These are phyloP conservation scores for Spilarctia lutea DNA, from an alignment of 2,888 invertebrate genomes.

Conservation along the genomic window DNA sequence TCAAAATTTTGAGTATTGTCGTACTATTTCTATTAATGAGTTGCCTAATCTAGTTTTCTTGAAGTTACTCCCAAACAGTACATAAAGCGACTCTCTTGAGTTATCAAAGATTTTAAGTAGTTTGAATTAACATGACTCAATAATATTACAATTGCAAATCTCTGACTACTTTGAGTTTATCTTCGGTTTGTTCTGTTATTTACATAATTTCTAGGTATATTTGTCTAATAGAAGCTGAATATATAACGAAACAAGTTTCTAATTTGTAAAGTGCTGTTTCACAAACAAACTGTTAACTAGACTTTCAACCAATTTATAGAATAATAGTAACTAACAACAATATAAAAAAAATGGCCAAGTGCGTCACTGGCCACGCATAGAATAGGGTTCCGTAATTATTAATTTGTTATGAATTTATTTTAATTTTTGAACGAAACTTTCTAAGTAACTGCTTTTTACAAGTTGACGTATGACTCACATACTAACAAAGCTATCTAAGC, in stretches of 20 bases:
- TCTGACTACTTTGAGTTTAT: constrained; percentile 2
- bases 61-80: not conserved
- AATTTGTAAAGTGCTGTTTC: not conserved
- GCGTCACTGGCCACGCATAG: too few relatives aligned
- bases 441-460: too few relatives aligned
- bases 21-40: not conserved
- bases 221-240: not conserved
- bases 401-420: too few relatives aligned
- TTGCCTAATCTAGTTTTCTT: not conserved
- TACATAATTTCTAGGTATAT: constrained; percentile 2
- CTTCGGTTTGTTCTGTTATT: not conserved
- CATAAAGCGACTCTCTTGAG: constrained; percentile 8
- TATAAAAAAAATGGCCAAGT: too few relatives aligned
- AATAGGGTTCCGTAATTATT: too few relatives aligned
- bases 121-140: not conserved
- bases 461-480: too few relatives aligned
- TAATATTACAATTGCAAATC: constrained; percentile 20
- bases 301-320: too few relatives aligned
- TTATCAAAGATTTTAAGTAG: constrained; percentile 6
- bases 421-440: too few relatives aligned
- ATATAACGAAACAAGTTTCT: not conserved
- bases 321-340: too few relatives aligned
- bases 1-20: not conserved
- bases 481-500: too few relatives aligned
- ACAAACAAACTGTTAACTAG: too few relatives aligned